A percentile compares a stretch with the other conserved stretches of the same genome.
phyloP scores from a whole-genome alignment of 2,888 invertebrate species.

The Cryptocephalus moraei region DNA sequence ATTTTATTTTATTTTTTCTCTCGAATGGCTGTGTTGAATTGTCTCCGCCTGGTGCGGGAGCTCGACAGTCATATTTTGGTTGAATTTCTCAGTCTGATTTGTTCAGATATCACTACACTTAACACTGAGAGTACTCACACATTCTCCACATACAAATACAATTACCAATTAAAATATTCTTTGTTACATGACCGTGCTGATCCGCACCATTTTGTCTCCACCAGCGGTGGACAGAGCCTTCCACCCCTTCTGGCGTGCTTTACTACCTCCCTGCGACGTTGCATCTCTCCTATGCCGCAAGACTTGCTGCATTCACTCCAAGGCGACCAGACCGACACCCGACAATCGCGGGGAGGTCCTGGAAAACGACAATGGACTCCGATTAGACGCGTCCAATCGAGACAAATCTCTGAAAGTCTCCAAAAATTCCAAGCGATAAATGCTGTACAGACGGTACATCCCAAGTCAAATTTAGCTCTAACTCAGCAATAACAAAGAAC shows the following conservation, averaged over 20 bases:
- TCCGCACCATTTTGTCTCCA: slow-evolving; percentile 84
- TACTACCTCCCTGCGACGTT: slow-evolving; percentile 66
- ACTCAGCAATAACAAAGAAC: too few species aligned
- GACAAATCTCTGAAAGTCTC: too few species aligned
- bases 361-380: slow-evolving; percentile 11
- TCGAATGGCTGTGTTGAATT: slow-evolving; percentile 13
- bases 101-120: neutral
- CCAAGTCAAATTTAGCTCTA: too few species aligned
- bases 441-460: too few species aligned
- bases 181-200: slow-evolving; percentile 57
- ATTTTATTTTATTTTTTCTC: neutral
- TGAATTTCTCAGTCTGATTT: neutral
- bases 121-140: neutral
- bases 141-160: slow-evolving; percentile 1
- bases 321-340: slow-evolving; percentile 75
- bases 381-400: too few species aligned
- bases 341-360: slow-evolving; percentile 67
- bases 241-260: slow-evolving; percentile 73
- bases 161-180: slow-evolving; percentile 53
- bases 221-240: slow-evolving; percentile 69
- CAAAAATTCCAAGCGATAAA: too few species aligned
- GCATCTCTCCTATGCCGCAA: slow-evolving; percentile 83
- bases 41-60: too few species aligned
- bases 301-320: slow-evolving; percentile 83
- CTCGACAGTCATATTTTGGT: neutral